Percentiles rank a stretch among this genome's conserved stretches.
Conservation (phyloP, 2,797 vertebrate species). For the Eptatretus atami region DNA sequence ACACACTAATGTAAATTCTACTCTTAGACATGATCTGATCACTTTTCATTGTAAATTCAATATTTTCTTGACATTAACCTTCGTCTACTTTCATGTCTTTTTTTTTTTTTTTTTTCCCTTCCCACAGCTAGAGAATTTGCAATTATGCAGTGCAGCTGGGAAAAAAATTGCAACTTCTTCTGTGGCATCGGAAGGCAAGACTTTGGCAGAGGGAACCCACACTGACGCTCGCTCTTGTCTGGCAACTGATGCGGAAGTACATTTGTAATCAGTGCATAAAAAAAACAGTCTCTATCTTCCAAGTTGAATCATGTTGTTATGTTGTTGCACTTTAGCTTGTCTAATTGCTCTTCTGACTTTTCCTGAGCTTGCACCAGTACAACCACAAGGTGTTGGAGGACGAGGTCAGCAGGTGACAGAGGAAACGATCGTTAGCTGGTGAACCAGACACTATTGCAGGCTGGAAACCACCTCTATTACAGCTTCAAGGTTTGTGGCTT, state of each 20-base stretch:
- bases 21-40: neutral
- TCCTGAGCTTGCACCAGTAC: constrained; percentile 20
- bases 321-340: no score
- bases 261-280: neutral
- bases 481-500: constrained; percentile 37
- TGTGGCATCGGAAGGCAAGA: constrained; percentile 75
- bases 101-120: constrained; percentile 10
- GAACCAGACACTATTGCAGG: constrained; percentile 28
- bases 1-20: no score
- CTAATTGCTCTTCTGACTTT: neutral
- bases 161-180: constrained; percentile 44
- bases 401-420: constrained; percentile 72
- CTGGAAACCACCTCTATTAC: constrained; percentile 32
- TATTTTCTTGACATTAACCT: neutral
- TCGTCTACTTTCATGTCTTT: neutral
- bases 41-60: neutral
- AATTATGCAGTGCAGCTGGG: constrained; percentile 78
- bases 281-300: neutral
- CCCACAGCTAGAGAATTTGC: constrained; percentile 67
- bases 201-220: constrained; percentile 42
- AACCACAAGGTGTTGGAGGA: constrained; percentile 67
- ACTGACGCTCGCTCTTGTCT: constrained; percentile 55
- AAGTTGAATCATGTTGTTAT: no score
- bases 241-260: constrained; percentile 90
- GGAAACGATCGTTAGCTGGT: constrained; percentile 60